Evolutionary conservation across 2,888 invertebrate genomes (phyloP), one percentile per base, ranked within the genome.

Genomic region (Caenorhabditis sp.): DNA sequence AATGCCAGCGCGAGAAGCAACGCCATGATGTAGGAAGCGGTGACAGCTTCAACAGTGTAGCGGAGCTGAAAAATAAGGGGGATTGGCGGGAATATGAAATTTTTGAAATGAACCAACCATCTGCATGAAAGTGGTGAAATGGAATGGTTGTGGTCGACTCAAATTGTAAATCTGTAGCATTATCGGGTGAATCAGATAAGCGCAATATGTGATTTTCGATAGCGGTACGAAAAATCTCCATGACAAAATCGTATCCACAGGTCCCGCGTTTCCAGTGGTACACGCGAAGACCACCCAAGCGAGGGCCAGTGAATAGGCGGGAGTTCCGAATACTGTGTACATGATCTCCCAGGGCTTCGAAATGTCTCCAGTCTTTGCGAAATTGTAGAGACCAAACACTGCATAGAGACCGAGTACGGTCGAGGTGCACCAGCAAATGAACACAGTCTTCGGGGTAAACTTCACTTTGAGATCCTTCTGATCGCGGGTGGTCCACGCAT

Each of bases 151-250:
- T 3, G 89, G 90, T 24, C 92, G 82, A 58, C 89, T 89, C 49
- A 90, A 82, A 74, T 92, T 92, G 84, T 90, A 92, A 35, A 88
- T 85, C 41, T 92, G 91, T 8, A 92, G 85, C 58, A 92, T 82
- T 16, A 92, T 88, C 1, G 92, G 92, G 70, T 92, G 92, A 14
- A 92, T 79, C 19, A 98, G 94, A 93, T 98, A 98, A 41, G 97
- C 96, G 93, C 97, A 96, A 93, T 97, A 98, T 2, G 97, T 96
- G 85, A 98, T 94, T 73, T 97, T 94, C 90, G 96, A 96, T 66
- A 98, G 94, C 0, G 98, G 97, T 90, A 96, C 94, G 89, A 97
- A 94, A 0, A 96, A 95, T 73, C 95, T 95, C 93, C 96, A 95
- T 0, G 96, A 96, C 56, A 98, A 94, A 64, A 96, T 93, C 0